Base-by-base conservation (phyloP, 2,888 invertebrate genomes). In the Flexamia atlantica region DNA sequence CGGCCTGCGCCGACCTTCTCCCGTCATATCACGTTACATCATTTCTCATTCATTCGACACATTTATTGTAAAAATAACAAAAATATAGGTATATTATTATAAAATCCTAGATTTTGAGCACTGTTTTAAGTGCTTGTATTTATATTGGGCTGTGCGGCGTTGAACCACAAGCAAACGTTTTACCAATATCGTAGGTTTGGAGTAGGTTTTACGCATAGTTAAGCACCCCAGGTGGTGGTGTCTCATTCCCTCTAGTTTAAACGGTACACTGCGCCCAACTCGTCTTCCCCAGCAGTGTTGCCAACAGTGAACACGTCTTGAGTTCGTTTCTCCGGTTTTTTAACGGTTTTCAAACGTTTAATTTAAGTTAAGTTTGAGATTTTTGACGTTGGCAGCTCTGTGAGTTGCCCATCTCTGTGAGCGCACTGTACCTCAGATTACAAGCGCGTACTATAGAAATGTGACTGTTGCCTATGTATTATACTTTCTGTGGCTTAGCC, bases 91-190 rank as follows among this genome's bases (percentile, higher is more conserved):
- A 84, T 84, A 86, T 86, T 85, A 87, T 87, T 87, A 86, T 86
- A 82, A 86, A 86, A 85, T 86, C 85, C 86, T 87, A 87, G 86
- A 86, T 91, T 91, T 91, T 91, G 91, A 91, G 93, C 93, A 93
- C 93, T 93, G 93, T 93, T 93, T 93, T 93, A 93, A 93, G 93
- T 93, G 93, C 93, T 93, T 92, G 91, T 87, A 87, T 87, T 86
- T 92, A 90, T 92, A 92, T 91, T 91, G 92, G 92, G 92, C 93
- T 93, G 92, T 93, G 93, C 92, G 92, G 92, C 85, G 86, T 85
- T 87, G 86, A 87, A 87, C 87, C 86, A 86, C 85, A 84, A 85
- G 72, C 81, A 85, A 86, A 87, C 82, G 87, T 87, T 87, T 87
- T 86, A 86, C 85, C 85, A 87, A 86, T 83, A 83, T 86, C 82